Evolutionary conservation across 2,113 vertebrate genomes (phyloP), one percentile per base, ranked within the genome.

Genomic region (Amphilophus citrinellus): DNA sequence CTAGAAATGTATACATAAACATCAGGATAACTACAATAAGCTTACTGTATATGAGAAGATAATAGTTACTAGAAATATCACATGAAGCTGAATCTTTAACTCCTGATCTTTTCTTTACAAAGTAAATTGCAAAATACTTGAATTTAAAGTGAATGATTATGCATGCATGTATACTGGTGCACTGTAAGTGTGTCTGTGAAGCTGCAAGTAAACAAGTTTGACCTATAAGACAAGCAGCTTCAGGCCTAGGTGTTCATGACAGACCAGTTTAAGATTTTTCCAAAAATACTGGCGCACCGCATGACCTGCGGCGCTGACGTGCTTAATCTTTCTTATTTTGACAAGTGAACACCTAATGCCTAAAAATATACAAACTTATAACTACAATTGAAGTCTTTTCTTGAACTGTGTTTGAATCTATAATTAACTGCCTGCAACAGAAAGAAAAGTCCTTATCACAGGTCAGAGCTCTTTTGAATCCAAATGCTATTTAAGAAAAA

Each of bases 191-290:
- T 24, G 60, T 63, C 35, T 80, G 57, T 73, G 37, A 18, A 80
- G 17, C 61, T 84, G 32, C 2, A 68, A 44, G 32, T 50, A 17
- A 42, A 1, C 47, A 61, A 56, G 79, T 84, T 60, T 76, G 59
- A 75, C 62, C 89, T 89, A 68, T 30, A 79, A 73, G 50, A 63
- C 39, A 60, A 37, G 3, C 53, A 57, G 37, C 66, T 76, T 30
- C 20, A 90, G 90, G 89, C 86, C 84, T 83, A n/a, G 77, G 66
- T 93, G 85, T 92, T 93, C 44, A 81, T 90, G 85, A 88, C 84
- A 30, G 32, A 68, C 22, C n/a, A 84, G 89, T 92, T 91, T 91
- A 91, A 85, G 77, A 71, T 87, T 56, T 77, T 44, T 92, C 92
- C 84, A 93, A 90, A 94, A 91, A 92, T 91, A 94, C 50, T 24